Evolutionary conservation across 2,113 vertebrate species (phyloP).

Genomic region (Corydoras maculifer): DNA sequence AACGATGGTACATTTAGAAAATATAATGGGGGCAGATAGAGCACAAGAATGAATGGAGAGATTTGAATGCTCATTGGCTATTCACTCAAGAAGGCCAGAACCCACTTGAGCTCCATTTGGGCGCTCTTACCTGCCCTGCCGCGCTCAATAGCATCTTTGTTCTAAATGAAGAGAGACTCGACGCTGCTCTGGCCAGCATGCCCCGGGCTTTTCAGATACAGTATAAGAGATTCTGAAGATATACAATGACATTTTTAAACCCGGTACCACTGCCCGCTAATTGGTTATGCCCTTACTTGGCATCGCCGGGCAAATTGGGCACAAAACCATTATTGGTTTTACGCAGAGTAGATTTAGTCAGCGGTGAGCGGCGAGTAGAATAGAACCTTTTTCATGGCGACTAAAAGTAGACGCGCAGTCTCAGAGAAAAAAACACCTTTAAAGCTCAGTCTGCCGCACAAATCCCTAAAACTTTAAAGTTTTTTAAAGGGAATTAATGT

Average conservation of each 20-base stretch:
- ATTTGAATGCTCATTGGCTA: conserved; percentile 45
- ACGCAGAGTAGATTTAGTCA: too few species aligned
- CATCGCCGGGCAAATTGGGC: conserved; percentile 5
- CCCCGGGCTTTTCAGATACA: conserved; percentile 15
- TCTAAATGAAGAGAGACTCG: conserved; percentile 33
- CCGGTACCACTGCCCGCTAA: conserved; percentile 16
- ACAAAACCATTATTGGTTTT: too few species aligned
- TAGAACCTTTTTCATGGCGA: too few species aligned
- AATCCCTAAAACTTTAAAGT: too few species aligned
- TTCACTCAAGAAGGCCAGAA: conserved; percentile 46
- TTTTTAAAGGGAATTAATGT: too few species aligned
- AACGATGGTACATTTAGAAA: conserved; percentile 39
- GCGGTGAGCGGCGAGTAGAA: too few species aligned
- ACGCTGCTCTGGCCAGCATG: not conserved
- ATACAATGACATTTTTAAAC: conserved; percentile 23
- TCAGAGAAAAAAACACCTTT: too few species aligned
- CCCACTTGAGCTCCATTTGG: conserved; percentile 52
- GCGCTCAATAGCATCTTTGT: conserved; percentile 44
- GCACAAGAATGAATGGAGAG: conserved; percentile 34
- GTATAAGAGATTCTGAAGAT: conserved; percentile 12
- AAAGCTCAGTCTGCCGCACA: too few species aligned
- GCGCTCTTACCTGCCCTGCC: conserved; percentile 42
- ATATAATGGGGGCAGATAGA: conserved; percentile 28
- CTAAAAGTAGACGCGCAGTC: not conserved
- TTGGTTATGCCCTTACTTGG: conserved; percentile 9